Conservation (phyloP, 2,888 invertebrate genomes). For the Plagodis pulveraria region DNA sequence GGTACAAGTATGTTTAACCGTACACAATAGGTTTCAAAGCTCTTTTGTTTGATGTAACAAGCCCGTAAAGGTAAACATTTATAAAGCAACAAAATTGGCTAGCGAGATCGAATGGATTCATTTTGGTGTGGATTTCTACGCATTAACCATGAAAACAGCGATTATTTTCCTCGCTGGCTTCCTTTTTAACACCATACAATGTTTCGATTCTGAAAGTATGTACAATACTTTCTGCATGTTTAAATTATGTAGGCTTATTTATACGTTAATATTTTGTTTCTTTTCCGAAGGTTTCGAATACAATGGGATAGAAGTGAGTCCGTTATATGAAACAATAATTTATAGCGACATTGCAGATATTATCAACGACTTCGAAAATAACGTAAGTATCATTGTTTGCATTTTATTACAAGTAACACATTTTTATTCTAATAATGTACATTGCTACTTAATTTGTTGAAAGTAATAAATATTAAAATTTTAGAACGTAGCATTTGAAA, state of each 20-base stretch:
- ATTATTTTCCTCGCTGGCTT: slow-evolving; percentile 26
- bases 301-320: slow-evolving; percentile 62
- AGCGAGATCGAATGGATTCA: slow-evolving; percentile 28
- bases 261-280: slow-evolving; percentile 1
- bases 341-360: slow-evolving; percentile 71
- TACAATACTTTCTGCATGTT: slow-evolving; percentile 18
- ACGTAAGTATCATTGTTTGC: slow-evolving; percentile 4
- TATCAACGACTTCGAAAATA: slow-evolving; percentile 17
- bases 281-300: slow-evolving; percentile 29
- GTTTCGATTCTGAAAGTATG: slow-evolving; percentile 67
- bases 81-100: slow-evolving; percentile 28
- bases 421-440: neutral
- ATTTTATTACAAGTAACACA: neutral
- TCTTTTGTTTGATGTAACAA: slow-evolving; percentile 33
- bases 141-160: slow-evolving; percentile 30
- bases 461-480: slow-evolving; percentile 30
- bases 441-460: neutral
- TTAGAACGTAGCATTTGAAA: slow-evolving; percentile 60
- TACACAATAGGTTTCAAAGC: slow-evolving; percentile 28
- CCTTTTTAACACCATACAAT: slow-evolving; percentile 43
- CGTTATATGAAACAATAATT: slow-evolving; percentile 71
- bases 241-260: neutral
- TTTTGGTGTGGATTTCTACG: slow-evolving; percentile 26
- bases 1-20: slow-evolving; percentile 23
- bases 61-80: slow-evolving; percentile 30